Percentiles rank a stretch among this genome's conserved stretches.
Evolutionary conservation across 1,140 invertebrate species (phyloP).

Genomic region (Branchinecta lindahli): DNA sequence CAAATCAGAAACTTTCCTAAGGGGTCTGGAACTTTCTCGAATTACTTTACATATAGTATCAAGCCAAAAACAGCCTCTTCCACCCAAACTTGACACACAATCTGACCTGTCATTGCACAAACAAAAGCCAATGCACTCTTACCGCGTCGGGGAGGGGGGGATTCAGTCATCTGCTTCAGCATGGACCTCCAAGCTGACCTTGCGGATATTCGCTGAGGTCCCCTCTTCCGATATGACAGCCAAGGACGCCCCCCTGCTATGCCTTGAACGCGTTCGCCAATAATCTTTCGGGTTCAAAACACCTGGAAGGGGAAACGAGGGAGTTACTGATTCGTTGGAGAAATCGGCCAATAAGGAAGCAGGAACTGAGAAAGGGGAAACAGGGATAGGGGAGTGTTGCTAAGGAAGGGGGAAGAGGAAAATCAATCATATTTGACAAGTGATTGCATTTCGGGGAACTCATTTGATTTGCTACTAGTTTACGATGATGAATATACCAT

Average conservation of each 20-base stretch:
- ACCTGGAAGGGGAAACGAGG: neutral
- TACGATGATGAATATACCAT: neutral
- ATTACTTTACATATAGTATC: too few species aligned
- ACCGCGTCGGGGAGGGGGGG: too few species aligned
- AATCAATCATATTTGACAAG: constrained; percentile 7
- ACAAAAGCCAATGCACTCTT: too few species aligned
- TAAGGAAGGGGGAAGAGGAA: neutral
- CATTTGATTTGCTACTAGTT: neutral
- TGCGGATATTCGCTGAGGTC: neutral
- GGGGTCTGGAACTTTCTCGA: too few species aligned
- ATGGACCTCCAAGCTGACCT: neutral
- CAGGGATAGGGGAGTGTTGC: too few species aligned
- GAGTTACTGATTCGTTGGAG: neutral
- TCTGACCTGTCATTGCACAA: too few species aligned
- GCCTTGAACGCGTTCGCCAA: neutral
- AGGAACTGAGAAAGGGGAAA: neutral
- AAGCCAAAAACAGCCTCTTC: too few species aligned
- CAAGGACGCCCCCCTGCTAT: neutral
- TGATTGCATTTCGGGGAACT: neutral
- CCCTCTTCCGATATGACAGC: neutral
- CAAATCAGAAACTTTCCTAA: too few species aligned
- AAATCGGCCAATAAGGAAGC: neutral
- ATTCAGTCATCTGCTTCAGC: neutral
- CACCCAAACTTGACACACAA: too few species aligned
- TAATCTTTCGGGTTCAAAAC: neutral